Evolutionary conservation across 2,797 vertebrate species (phyloP), one percentile per base, ranked within the genome.

Genomic region (Anguilla anguilla): DNA sequence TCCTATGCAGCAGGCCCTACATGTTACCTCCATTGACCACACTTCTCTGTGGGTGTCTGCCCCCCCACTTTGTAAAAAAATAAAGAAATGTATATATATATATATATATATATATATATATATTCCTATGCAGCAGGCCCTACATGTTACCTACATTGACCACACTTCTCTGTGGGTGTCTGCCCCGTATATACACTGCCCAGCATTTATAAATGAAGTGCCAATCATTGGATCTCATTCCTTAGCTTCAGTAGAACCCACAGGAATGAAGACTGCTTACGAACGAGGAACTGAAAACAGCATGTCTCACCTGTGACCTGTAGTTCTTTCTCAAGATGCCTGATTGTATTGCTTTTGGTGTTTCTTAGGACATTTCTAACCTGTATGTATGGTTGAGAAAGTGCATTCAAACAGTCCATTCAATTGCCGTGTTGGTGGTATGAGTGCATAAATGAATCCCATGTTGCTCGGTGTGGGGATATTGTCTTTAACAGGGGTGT

Each of bases 401-500:
- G 31, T 25, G 31, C 35, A 77, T 43, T 43, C 39, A 43, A 39
- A 28, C 11, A 15, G 79, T 82, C 79, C 25, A 25, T 82, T 79
- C 35, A 6, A 5, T 39, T 39, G 43, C 35, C 22, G 74, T 17
- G 35, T 22, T 82, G 79, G 79, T 51, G 87, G 31, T 77, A 85
- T 19, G 83, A 61, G 57, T 83, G 10, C 35, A 79, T 85, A 57
- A 77, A 88, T 77, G 53, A 85, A 25, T 79, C 69, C 83, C 83
- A 59, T 88, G 67, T 85, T 84, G 83, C 84, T 74, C 82, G 67
- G 69, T 86, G 11, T 85, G 84, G 28, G 85, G 55, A 86, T 88
- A 87, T 88, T 88, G 90, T 86, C 87, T 89, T 84, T 90, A 53
- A 90, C 67, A 87, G 55, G 64, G 64, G 85, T 43, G 39, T 72